Evolutionary conservation across 1,140 invertebrate species (phyloP), one percentile per base, ranked within the genome.

Genomic region (Wasmannia auropunctata): DNA sequence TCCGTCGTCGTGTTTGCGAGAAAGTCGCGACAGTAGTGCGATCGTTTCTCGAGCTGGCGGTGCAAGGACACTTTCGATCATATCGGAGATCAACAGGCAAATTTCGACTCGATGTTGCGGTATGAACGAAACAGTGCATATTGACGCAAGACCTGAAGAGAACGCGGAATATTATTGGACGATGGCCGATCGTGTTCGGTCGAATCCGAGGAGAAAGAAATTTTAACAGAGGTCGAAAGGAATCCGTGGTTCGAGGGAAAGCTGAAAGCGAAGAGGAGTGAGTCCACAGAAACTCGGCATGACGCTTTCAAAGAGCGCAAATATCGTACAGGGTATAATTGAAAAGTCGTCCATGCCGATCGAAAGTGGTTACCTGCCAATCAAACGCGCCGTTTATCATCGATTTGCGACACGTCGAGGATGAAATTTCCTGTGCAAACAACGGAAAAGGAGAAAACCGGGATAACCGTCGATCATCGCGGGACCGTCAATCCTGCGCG

Each of bases 361-460:
- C 25, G 65, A 70, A 46, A 69, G 11, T 60, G 77, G 10, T 43
- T 31, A 28, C 0, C 22, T 19, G 34, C 49, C 67, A 49, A 60
- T 72, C 65, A 43, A 58, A 22, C 14, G 10, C 11, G 25, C 11
- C 51, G 37, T 83, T 83, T 67, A 81, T 70, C 77, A 69, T 81
- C 79, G 19, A 40, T 34, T 72, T 19, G 79, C 54, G 37, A 56
- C 63, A 70, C 11, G 11, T 56, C 11, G 11, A n/a, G 25, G 7
- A 72, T 14, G n/a, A 72, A 56, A 56, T n/a, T 25, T 40, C n/a
- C 43, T 8, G n/a, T 63, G 40, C 2, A 49, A 43, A 40, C 22
- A 6, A 0, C 0, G 34, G 19, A 49, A 43, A 43, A 11, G 3
- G 43, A 51, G 75, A 65, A 79, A 79, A 79, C 14, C 19, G 37